These are phyloP conservation scores for Halocynthia roretzi DNA, from an alignment of 23 tunicate species.

Conservation along the genomic window DNA sequence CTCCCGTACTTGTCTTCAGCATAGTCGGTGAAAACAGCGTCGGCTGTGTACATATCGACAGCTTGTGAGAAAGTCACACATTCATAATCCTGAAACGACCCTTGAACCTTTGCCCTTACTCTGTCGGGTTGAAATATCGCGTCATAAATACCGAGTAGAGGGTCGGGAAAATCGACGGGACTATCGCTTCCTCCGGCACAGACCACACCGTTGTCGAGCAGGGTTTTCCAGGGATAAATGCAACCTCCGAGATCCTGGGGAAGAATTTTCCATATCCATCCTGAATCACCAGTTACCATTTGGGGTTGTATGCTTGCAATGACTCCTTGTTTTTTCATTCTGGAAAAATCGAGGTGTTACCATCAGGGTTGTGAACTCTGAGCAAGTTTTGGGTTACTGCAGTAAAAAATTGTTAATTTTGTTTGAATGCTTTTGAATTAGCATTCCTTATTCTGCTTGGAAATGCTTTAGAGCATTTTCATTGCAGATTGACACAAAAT, in stretches of 20 bases:
- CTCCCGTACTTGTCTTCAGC: slow-evolving; percentile 52
- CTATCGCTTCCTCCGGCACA: slow-evolving; percentile 92
- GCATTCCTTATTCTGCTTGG: background rate
- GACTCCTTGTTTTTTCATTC: slow-evolving; percentile 73
- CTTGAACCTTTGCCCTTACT: slow-evolving; percentile 7
- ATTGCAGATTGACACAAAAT: background rate
- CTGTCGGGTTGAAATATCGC: slow-evolving; percentile 55
- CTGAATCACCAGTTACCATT: slow-evolving; percentile 65
- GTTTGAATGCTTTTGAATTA: too few species aligned
- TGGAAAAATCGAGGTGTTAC: background rate
- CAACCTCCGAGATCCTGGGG: slow-evolving; percentile 36
- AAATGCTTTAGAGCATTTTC: background rate
- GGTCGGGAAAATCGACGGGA: slow-evolving; percentile 69
- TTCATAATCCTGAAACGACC: slow-evolving; percentile 42
- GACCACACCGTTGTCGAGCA: slow-evolving; percentile 49
- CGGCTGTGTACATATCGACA: slow-evolving; percentile 61
- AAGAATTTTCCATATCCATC: slow-evolving; percentile 34
- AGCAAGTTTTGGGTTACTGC: too few species aligned
- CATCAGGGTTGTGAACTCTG: too few species aligned
- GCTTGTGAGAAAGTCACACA: slow-evolving; percentile 78
- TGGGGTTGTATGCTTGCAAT: slow-evolving; percentile 79
- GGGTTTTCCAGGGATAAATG: slow-evolving; percentile 75
- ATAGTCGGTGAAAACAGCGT: slow-evolving; percentile 68
- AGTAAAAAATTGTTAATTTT: too few species aligned
- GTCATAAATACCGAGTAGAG: slow-evolving; percentile 77